Conservation (phyloP, 2,888 invertebrate species). For the Oxytorus armatus region DNA sequence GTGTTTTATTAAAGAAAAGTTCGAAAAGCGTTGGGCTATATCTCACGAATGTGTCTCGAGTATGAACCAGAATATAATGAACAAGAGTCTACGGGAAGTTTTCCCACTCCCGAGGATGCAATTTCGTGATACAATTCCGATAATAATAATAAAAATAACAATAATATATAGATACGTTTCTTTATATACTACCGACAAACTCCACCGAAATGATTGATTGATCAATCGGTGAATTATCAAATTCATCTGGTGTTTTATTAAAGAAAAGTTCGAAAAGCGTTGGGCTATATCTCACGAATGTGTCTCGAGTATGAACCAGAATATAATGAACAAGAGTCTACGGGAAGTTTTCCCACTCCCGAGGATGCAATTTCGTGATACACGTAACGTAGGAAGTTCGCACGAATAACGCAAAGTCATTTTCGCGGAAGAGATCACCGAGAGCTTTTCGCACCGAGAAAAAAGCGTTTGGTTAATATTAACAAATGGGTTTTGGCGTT, state of each 20-base stretch:
- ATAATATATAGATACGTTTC: neutral
- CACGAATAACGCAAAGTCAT: conserved; percentile 45
- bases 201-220: neutral
- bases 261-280: no score
- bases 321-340: conserved; percentile 3
- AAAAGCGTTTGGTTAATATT: neutral
- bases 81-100: conserved; percentile 31
- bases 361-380: neutral
- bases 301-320: conserved; percentile 1
- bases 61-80: conserved; percentile 1
- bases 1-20: no score
- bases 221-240: conserved; percentile 3
- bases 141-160: neutral
- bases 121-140: neutral
- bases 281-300: conserved; percentile 2
- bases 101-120: neutral
- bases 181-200: neutral
- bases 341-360: conserved; percentile 25
- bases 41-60: neutral
- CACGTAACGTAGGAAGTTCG: conserved; percentile 30
- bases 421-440: conserved; percentile 35
- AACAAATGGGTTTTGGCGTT: no score
- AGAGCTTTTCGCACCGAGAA: conserved; percentile 4
- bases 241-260: no score
- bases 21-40: no score